These are phyloP conservation scores for Pseudopodoces humilis DNA, from an alignment of 2,113 vertebrate species.

Conservation along the genomic window DNA sequence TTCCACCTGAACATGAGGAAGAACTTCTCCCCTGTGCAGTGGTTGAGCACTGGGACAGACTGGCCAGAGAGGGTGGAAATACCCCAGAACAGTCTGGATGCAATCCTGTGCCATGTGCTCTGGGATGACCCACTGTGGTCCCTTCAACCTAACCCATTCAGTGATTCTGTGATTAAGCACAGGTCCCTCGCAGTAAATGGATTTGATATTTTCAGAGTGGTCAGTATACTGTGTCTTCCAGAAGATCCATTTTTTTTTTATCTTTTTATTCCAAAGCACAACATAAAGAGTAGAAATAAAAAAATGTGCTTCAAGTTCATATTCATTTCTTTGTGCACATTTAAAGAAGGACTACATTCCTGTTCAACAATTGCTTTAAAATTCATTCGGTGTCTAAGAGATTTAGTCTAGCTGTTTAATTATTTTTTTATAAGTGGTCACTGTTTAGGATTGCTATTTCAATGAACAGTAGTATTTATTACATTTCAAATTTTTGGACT, in stretches of 20 bases:
- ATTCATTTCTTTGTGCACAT: neutral
- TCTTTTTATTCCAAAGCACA: neutral
- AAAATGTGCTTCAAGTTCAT: accelerated
- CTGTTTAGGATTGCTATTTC: conserved; percentile 35
- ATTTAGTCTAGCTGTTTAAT: conserved; percentile 57
- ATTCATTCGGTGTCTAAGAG: conserved; percentile 5
- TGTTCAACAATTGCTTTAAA: neutral
- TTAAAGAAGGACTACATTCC: neutral
- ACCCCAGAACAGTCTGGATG: neutral
- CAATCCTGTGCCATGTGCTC: neutral
- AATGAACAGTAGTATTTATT: conserved; percentile 28
- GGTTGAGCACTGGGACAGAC: neutral
- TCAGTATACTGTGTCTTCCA: neutral
- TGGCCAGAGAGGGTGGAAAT: too few relatives aligned
- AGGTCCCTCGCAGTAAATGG: neutral
- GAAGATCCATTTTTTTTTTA: neutral
- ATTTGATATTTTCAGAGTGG: neutral
- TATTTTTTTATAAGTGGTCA: conserved; percentile 27
- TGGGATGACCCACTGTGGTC: too few relatives aligned
- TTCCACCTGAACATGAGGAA: too few relatives aligned
- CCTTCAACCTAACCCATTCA: neutral
- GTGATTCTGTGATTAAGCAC: neutral
- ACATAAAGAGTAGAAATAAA: neutral
- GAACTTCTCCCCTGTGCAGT: neutral
- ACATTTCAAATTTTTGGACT: conserved; percentile 28